These are phyloP conservation scores for Hypsopygia costalis DNA, from an alignment of 2,888 invertebrate genomes.

Conservation along the genomic window DNA sequence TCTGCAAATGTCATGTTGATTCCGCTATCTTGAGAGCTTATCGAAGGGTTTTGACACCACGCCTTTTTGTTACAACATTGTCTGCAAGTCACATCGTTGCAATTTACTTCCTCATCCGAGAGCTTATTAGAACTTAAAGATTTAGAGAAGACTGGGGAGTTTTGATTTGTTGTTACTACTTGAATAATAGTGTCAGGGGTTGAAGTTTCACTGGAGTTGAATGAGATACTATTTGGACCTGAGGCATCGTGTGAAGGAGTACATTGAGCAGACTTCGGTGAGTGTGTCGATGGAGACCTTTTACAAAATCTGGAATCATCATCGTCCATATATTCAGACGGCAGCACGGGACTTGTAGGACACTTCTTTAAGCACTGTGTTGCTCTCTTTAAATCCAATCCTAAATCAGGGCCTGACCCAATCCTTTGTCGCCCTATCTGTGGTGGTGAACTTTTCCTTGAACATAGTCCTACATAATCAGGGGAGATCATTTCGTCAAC, in stretches of 20 bases:
- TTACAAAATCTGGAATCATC: conserved; percentile 50
- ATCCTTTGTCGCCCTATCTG: conserved; percentile 59
- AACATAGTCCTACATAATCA: conserved; percentile 52
- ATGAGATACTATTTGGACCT: conserved; percentile 69
- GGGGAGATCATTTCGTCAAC: conserved; percentile 85
- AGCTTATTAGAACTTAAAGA: conserved; percentile 78
- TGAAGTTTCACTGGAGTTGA: conserved; percentile 76
- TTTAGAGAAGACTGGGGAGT: conserved; percentile 69
- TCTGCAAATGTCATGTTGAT: conserved; percentile 88
- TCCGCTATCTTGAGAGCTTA: conserved; percentile 89
- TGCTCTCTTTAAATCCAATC: conserved; percentile 53
- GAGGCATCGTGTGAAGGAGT: conserved; percentile 68
- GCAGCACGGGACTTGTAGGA: conserved; percentile 69
- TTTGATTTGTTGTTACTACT: conserved; percentile 59
- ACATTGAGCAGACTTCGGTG: conserved; percentile 66
- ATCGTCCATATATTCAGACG: conserved; percentile 48
- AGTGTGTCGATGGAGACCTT: conserved; percentile 49
- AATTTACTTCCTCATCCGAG: conserved; percentile 79
- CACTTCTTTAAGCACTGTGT: conserved; percentile 59
- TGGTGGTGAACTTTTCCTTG: conserved; percentile 71
- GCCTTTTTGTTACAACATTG: conserved; percentile 76
- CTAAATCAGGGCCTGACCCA: conserved; percentile 68
- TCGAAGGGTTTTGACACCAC: conserved; percentile 84
- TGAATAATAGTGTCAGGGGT: conserved; percentile 77
- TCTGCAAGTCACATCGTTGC: conserved; percentile 65